A percentile compares a stretch with the other conserved stretches of the same genome.
Conservation (phyloP, 2,797 vertebrate species). For the Catamblyrhynchus diadema region DNA sequence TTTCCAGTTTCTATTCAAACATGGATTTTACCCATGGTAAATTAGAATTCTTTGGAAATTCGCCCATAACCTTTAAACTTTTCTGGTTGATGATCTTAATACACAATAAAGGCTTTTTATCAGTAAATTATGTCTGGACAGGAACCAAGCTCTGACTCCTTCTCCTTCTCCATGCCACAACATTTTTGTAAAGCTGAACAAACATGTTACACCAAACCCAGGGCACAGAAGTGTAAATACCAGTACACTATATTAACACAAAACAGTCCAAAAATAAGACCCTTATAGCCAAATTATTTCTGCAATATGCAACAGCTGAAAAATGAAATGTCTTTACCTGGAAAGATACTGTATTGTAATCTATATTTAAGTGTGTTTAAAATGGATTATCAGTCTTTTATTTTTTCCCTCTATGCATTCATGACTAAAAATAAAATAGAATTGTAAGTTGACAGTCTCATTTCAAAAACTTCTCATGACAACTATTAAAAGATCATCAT, state of each 20-base stretch:
- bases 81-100: constrained; percentile 28
- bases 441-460: neutral
- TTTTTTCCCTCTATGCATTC: neutral
- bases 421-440: neutral
- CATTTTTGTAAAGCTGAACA: constrained; percentile 47
- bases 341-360: neutral
- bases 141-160: neutral
- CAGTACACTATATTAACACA: neutral
- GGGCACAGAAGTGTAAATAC: constrained; percentile 33
- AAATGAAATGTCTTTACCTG: neutral
- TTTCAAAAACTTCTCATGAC: neutral
- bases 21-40: constrained; percentile 30
- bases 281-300: neutral
- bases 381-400: neutral
- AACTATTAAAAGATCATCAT: neutral
- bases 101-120: constrained; percentile 43
- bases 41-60: constrained; percentile 30
- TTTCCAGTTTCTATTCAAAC: neutral
- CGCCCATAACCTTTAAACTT: constrained; percentile 29
- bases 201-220: neutral
- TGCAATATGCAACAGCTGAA: neutral
- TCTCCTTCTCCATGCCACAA: constrained; percentile 26
- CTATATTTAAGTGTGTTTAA: neutral
- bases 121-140: constrained; percentile 14
- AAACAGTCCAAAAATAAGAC: neutral